Conservation (phyloP, 2,888 invertebrate genomes). For the Adela reaumurella region DNA sequence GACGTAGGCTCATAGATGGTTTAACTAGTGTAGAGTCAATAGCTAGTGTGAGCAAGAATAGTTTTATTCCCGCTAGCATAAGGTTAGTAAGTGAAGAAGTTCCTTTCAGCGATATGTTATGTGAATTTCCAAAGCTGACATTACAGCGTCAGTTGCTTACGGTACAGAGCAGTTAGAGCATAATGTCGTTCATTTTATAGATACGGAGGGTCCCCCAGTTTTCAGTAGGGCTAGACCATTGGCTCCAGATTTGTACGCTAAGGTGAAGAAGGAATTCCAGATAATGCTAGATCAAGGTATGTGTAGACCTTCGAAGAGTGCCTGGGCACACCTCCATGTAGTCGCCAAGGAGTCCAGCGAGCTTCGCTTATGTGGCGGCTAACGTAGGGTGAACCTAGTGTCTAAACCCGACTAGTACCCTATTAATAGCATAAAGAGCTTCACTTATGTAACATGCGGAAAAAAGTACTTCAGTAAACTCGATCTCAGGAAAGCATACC, state of each 20-base stretch:
- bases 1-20: slow-evolving; percentile 2
- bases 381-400: slow-evolving; percentile 21
- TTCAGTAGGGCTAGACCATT: slow-evolving; percentile 8
- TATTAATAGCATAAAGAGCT: slow-evolving; percentile 17
- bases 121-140: not conserved
- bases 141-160: not conserved
- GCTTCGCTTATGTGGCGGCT: slow-evolving; percentile 22
- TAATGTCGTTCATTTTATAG: slow-evolving; percentile 8
- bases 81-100: not conserved
- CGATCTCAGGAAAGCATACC: slow-evolving; percentile 20
- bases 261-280: slow-evolving; percentile 1
- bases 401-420: slow-evolving; percentile 23
- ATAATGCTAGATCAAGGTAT: not conserved
- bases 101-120: not conserved
- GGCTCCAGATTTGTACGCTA: slow-evolving; percentile 5
- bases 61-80: not conserved
- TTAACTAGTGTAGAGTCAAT: slow-evolving; percentile 1
- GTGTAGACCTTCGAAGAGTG: not conserved
- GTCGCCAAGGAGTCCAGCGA: slow-evolving; percentile 8
- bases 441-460: slow-evolving; percentile 12
- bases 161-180: slow-evolving; percentile 1
- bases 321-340: slow-evolving; percentile 17
- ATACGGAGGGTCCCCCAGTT: slow-evolving; percentile 10
- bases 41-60: not conserved
- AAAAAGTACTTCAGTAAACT: slow-evolving; percentile 16